Conservation (phyloP, 2,113 vertebrate genomes). For the Orthonyx spaldingii region DNA sequence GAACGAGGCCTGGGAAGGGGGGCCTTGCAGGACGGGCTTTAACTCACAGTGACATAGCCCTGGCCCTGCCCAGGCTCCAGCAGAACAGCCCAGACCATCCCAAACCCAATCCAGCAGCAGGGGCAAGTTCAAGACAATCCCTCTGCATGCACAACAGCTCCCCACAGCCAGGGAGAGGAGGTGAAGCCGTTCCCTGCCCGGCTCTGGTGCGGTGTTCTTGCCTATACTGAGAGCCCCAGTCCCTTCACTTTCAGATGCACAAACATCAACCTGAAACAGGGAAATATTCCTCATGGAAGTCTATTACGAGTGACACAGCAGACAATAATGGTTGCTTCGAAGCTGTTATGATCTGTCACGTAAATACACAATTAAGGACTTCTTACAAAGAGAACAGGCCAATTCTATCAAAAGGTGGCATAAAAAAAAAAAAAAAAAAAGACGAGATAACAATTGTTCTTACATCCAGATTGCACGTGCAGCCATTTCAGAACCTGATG, state of each 20-base stretch:
- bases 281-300: not conserved
- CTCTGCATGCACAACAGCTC: not conserved
- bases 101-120: not conserved
- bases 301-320: not conserved
- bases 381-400: not conserved
- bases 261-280: not conserved
- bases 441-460: not conserved
- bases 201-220: rapidly evolving
- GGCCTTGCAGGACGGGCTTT: not conserved
- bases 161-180: not conserved
- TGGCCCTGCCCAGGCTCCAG: not conserved
- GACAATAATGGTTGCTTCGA: not conserved
- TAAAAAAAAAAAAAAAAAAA: not conserved
- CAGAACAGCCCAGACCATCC: not conserved
- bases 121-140: not conserved
- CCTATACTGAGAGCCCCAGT: not conserved
- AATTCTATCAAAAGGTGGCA: not conserved
- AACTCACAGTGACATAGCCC: not conserved
- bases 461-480: not conserved
- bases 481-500: not conserved
- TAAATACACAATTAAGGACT: not conserved
- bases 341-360: not conserved
- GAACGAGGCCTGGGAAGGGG: not conserved
- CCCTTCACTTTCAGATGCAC: not conserved
- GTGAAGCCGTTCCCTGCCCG: not conserved